Evolutionary conservation across 2,888 invertebrate genomes (phyloP), one percentile per base, ranked within the genome.

Genomic region (Drosophila dives): DNA sequence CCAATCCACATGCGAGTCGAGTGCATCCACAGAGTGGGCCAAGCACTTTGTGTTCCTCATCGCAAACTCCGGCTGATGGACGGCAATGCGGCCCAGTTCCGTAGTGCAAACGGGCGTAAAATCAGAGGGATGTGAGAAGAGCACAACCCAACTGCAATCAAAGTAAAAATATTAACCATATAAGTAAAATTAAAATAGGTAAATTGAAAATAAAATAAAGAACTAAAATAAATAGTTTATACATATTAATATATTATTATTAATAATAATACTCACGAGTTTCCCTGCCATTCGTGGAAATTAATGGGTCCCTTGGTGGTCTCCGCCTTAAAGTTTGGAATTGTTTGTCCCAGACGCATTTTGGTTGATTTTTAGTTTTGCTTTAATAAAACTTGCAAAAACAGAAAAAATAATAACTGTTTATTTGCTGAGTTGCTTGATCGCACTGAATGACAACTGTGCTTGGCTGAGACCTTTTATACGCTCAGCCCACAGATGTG

Each of bases 101-200:
- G 97, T 98, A 8, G 98, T 98, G 91, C 98, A 98, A 0, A 98
- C 97, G 0, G 98, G 98, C 0, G 98, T 98, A 92, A 96, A 98
- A 92, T 98, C 98, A 11, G 96, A 95, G 0, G 98, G 98, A 92
- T 98, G 98, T 0, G 97, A 97, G 92, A 98, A 98, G 32, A 98
- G 93, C 89, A 97, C 95, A 67, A 96, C 96, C 98, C 98, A 97
- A 53, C 97, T 84, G 42, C 0, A 17, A 15, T 33, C n/a, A 2
- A 8, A 1, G 11, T 7, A 15, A 26, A 4, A 3, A 38, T 0
- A 23, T 45, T 7, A n/a, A 32, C 11, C 29, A 17, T 26, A 36
- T n/a, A 33, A 2, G 15, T 10, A 17, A 10, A n/a, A 40, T 26
- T 4, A 48, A 40, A 7, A 33, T n/a, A 49, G 10, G 42, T 42